phyloP scores from a whole-genome alignment of 2,113 vertebrate species.

The Barbus barbus region DNA sequence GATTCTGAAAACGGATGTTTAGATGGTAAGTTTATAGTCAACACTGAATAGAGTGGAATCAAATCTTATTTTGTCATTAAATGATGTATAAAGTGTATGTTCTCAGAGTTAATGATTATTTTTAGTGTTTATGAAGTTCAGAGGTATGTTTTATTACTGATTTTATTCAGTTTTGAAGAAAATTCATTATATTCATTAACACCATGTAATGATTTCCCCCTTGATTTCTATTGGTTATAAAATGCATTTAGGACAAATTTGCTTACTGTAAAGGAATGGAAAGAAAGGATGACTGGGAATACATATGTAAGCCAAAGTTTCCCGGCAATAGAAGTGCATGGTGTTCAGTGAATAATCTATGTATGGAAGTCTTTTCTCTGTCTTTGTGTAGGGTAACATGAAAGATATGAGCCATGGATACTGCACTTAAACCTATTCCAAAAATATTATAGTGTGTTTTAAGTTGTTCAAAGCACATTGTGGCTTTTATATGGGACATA shows the following conservation, averaged over 20 bases:
- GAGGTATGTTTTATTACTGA: constrained; percentile 12
- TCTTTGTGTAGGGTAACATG: constrained; percentile 19
- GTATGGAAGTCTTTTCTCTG: neutral
- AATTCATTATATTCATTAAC: constrained; percentile 16
- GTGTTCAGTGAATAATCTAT: constrained; percentile 11
- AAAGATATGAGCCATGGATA: constrained; percentile 14
- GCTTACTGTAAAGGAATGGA: neutral
- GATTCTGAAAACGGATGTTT: too few relatives aligned
- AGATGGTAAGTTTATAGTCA: too few relatives aligned
- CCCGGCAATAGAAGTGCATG: constrained; percentile 40
- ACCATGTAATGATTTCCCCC: constrained; percentile 39
- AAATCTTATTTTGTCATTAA: constrained; percentile 25
- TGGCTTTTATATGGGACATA: constrained; percentile 1
- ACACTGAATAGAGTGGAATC: too few relatives aligned
- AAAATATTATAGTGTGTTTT: neutral
- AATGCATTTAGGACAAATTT: constrained; percentile 36
- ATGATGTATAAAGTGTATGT: constrained; percentile 32
- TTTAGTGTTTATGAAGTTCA: neutral
- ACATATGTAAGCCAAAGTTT: constrained; percentile 39
- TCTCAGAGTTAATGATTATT: constrained; percentile 24
- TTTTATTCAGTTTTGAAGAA: neutral
- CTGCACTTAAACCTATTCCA: constrained; percentile 29
- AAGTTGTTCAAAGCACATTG: constrained; percentile 33
- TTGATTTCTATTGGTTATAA: constrained; percentile 26
- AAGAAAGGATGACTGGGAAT: neutral